Conservation (phyloP, 92 coral and sea anemone genomes). For the Ricordea florida region DNA sequence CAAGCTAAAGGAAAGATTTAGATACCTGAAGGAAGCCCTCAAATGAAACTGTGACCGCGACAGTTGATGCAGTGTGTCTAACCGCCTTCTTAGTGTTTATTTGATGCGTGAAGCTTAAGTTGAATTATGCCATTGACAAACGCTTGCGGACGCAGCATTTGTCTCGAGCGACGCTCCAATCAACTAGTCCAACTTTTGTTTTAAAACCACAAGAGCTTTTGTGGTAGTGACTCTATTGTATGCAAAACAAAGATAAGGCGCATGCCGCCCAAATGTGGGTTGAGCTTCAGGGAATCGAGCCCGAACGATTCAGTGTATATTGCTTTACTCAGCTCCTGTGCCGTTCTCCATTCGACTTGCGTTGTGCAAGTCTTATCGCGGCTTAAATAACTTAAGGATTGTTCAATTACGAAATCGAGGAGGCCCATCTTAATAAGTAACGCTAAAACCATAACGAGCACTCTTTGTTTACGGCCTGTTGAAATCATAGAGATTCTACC, state of each 20-base stretch:
- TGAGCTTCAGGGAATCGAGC: too few relatives aligned
- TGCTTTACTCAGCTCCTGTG: too few relatives aligned
- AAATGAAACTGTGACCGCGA: background rate
- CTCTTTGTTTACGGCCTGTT: background rate
- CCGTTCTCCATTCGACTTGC: too few relatives aligned
- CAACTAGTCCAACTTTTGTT: background rate
- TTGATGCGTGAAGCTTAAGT: background rate
- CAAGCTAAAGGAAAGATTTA: background rate
- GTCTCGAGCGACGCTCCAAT: background rate
- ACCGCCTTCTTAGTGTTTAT: too few relatives aligned
- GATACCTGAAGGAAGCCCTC: background rate
- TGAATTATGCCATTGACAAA: slow-evolving; percentile 24
- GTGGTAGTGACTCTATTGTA: background rate
- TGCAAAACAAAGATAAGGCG: too few relatives aligned
- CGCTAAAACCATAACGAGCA: background rate
- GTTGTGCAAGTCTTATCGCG: too few relatives aligned
- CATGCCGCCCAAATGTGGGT: too few relatives aligned
- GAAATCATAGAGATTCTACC: background rate
- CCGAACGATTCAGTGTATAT: too few relatives aligned
- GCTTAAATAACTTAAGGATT: too few relatives aligned
- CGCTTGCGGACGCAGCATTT: background rate
- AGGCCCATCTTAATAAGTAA: background rate
- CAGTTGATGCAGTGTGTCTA: too few relatives aligned
- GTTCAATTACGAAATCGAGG: too few relatives aligned
- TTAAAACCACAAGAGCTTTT: slow-evolving; percentile 5